phyloP scores from a whole-genome alignment of 2,888 invertebrate genomes.

The Metallyticus violacea region DNA sequence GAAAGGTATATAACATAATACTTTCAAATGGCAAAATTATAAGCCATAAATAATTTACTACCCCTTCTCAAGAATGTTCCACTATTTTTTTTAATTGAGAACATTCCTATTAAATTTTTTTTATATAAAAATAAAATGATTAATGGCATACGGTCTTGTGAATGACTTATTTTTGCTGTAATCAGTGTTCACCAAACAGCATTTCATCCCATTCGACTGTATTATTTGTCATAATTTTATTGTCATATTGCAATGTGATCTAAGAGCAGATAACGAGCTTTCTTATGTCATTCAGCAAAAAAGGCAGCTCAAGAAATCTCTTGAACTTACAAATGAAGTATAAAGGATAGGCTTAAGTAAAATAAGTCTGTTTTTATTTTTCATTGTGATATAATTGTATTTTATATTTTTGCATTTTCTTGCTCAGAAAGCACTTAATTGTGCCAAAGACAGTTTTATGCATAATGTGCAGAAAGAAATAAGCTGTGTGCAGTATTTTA shows the following conservation, averaged over 20 bases:
- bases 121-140: not conserved
- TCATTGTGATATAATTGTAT: not conserved
- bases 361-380: not conserved
- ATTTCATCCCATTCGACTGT: not conserved
- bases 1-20: not conserved
- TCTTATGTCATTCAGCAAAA: slow-evolving; percentile 4
- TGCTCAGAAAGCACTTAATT: not conserved
- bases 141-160: not conserved
- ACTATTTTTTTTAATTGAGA: not conserved
- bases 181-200: not conserved
- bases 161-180: not conserved
- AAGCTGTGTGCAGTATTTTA: not conserved
- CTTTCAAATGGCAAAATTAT: not conserved
- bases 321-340: not conserved
- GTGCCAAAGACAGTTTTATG: slow-evolving; percentile 1
- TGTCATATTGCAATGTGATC: not conserved
- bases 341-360: not conserved
- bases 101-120: not conserved
- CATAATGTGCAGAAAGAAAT: not conserved
- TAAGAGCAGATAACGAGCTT: not conserved
- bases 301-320: not conserved
- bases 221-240: not conserved
- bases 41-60: not conserved
- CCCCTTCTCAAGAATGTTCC: not conserved
- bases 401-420: not conserved